Percentiles rank a stretch among this genome's conserved stretches.
These are phyloP conservation scores for Epinephelus awoara DNA, from an alignment of 2,797 vertebrate species.

Conservation along the genomic window DNA sequence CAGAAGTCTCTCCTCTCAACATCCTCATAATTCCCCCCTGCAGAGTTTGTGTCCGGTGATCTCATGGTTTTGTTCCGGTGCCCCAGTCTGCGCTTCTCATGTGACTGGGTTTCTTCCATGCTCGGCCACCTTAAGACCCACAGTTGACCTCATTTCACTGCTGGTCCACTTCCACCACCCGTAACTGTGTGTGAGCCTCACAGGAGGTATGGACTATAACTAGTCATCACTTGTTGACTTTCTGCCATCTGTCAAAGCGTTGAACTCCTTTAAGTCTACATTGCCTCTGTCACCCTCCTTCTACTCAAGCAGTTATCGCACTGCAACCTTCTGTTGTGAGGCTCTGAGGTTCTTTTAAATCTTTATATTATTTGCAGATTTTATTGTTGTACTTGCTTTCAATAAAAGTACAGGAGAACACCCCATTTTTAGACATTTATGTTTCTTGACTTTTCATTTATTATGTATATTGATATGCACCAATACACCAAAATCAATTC, in stretches of 20 bases:
- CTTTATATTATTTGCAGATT: slow-evolving; percentile 22
- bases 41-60: slow-evolving; percentile 6
- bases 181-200: not conserved
- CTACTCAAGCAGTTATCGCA: slow-evolving; percentile 15
- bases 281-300: not conserved
- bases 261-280: slow-evolving; percentile 39
- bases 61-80: slow-evolving; percentile 35
- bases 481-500: too few relatives aligned
- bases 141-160: slow-evolving; percentile 49
- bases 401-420: not conserved
- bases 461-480: too few relatives aligned
- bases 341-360: slow-evolving; percentile 20
- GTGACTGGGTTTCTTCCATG: slow-evolving; percentile 59
- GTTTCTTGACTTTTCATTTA: too few relatives aligned
- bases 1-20: slow-evolving; percentile 41
- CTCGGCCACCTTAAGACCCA: slow-evolving; percentile 52
- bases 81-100: slow-evolving; percentile 31
- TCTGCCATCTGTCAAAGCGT: slow-evolving; percentile 58
- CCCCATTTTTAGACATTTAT: not conserved
- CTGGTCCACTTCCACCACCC: slow-evolving; percentile 30
- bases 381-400: slow-evolving; percentile 5
- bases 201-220: slow-evolving; percentile 34
- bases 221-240: slow-evolving; percentile 58
- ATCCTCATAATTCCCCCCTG: slow-evolving; percentile 30
- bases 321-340: slow-evolving; percentile 28